Conservation (phyloP, 2,797 vertebrate species). For the Sciurus carolinensis region DNA sequence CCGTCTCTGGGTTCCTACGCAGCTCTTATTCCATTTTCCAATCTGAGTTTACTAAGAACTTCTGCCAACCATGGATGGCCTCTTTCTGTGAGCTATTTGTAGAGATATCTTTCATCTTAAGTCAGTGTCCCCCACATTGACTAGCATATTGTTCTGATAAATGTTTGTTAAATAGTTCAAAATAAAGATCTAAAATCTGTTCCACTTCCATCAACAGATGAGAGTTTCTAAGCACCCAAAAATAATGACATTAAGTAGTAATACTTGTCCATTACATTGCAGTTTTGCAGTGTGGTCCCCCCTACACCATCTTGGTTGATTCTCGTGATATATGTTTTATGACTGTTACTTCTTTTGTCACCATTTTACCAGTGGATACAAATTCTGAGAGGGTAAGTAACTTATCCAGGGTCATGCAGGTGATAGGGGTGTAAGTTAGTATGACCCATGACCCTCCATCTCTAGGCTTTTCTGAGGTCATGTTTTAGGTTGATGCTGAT, state of each 20-base stretch:
- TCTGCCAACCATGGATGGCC: neutral
- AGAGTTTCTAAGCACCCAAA: neutral
- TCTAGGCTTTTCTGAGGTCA: neutral
- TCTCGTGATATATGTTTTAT: neutral
- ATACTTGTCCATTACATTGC: neutral
- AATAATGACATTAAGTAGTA: neutral
- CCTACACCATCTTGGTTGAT: neutral
- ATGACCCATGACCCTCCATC: neutral
- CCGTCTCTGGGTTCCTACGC: neutral
- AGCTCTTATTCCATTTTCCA: neutral
- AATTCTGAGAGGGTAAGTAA: neutral
- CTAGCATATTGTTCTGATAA: neutral
- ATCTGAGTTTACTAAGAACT: neutral
- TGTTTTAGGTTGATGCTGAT: neutral
- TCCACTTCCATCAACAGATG: neutral
- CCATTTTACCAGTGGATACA: neutral
- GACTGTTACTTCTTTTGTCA: neutral
- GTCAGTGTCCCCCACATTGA: neutral
- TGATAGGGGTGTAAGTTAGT: neutral
- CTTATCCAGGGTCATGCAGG: neutral
- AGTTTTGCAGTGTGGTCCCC: neutral
- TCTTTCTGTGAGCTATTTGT: neutral
- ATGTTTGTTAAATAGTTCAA: slow-evolving; percentile 25
- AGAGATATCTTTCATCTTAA: neutral
- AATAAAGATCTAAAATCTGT: slow-evolving; percentile 26